phyloP scores from a whole-genome alignment of 2,113 vertebrate species.

The Mus pahari region DNA sequence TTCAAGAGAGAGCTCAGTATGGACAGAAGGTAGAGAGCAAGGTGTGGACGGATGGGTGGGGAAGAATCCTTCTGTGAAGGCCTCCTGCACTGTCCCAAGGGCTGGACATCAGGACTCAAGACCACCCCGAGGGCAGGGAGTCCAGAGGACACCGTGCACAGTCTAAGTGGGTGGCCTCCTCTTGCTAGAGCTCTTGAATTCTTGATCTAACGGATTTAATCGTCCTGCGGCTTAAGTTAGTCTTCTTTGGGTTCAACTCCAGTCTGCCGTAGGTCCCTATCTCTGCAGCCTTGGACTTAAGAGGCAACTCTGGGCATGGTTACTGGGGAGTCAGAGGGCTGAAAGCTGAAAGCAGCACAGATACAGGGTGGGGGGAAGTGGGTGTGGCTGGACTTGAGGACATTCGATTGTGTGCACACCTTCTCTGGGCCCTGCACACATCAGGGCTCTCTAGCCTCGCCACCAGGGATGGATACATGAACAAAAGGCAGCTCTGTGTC shows the following conservation, averaged over 20 bases:
- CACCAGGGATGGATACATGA: background rate
- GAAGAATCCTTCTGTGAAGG: background rate
- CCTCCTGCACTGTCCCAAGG: background rate
- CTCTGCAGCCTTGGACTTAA: background rate
- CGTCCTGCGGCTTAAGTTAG: background rate
- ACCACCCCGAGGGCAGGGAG: background rate
- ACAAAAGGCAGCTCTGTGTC: no score
- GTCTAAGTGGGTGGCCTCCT: background rate
- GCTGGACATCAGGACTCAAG: rapidly evolving
- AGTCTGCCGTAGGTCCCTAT: background rate
- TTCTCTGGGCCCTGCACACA: background rate
- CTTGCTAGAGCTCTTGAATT: background rate
- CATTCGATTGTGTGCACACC: background rate
- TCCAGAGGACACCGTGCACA: background rate
- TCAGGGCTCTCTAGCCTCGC: background rate
- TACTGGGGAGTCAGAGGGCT: background rate
- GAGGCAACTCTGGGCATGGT: background rate
- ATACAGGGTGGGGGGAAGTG: rapidly evolving
- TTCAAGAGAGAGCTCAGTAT: background rate
- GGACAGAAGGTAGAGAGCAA: no score
- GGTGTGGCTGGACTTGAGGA: no score
- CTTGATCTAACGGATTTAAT: no score
- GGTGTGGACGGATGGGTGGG: background rate
- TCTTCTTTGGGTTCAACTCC: background rate
- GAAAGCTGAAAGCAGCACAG: background rate